Base-by-base conservation (phyloP, 2,888 invertebrate species). In the Mythimna albipuncta region DNA sequence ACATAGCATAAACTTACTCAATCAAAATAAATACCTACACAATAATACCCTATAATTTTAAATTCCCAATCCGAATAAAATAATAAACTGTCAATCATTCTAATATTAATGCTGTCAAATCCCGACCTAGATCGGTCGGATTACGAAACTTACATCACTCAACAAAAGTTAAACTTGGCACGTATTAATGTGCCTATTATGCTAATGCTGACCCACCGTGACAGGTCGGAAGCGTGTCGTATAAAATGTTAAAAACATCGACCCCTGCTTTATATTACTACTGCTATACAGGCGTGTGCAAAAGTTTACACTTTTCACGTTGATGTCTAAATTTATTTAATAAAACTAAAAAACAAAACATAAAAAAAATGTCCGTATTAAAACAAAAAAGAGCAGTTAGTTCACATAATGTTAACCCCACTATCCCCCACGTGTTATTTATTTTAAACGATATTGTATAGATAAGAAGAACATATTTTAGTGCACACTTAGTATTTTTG, bases 131-230 rank as follows among this genome's bases (percentile, higher is more conserved):
- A 79, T 79, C 52, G 41, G 57, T 62, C 44, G 41, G 58, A 73
- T 67, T 79, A 79, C 54, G 32, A 55, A 75, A 69, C 69, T 72
- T 77, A 69, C 72, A 70, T 74, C 69, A 71, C 50, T 75, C 73
- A 84, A 68, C 38, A 57, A 78, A 81, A 82, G 82, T 78, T 85
- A 88, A 88, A 82, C 78, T 82, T 85, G 87, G 85, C 87, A 74
- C 77, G 85, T 87, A 90, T 90, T 89, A 91, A 92, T 91, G 88
- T 85, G 77, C 73, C 74, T 87, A 89, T 91, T 91, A 91, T 91
- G 90, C 82, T 88, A 90, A 91, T 89, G 58, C 62, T 69, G 76
- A 75, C 80, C 85, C 79, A 83, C 82, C 84, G 82, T 82, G 84
- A 77, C 81, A 81, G 81, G 81, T 72, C 72, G 69, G 71, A 79